Conservation (phyloP, 2,797 vertebrate genomes). For the Chelon auratus region DNA sequence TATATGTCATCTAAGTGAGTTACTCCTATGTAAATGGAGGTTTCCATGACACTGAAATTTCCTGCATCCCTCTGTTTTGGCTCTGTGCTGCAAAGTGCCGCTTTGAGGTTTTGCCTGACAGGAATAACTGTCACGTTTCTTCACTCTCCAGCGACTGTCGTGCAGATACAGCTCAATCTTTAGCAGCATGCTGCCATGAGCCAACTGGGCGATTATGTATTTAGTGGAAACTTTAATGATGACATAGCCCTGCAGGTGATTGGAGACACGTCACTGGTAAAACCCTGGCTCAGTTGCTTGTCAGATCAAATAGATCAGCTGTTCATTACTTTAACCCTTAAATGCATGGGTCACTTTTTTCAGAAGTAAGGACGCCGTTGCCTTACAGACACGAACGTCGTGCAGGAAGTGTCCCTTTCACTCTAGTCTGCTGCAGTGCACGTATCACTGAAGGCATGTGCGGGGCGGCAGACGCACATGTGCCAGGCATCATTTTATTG, state of each 20-base stretch:
- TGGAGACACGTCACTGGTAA: constrained; percentile 42
- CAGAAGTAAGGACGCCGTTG: too few species aligned
- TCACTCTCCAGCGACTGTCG: constrained; percentile 75
- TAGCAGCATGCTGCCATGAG: constrained; percentile 60
- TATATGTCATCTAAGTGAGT: background rate
- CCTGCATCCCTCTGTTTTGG: constrained; percentile 34
- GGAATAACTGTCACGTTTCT: constrained; percentile 85
- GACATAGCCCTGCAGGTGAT: constrained; percentile 46
- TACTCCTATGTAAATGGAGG: too few species aligned
- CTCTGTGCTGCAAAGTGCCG: constrained; percentile 73
- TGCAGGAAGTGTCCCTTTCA: background rate
- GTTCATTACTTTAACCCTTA: constrained; percentile 17
- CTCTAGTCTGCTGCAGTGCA: background rate
- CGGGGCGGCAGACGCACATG: background rate
- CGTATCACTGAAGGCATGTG: background rate
- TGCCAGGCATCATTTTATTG: constrained; percentile 18
- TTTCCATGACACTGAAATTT: background rate
- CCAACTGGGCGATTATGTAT: constrained; percentile 60
- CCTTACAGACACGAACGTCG: too few species aligned
- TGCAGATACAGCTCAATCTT: constrained; percentile 67
- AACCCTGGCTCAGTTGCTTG: constrained; percentile 29
- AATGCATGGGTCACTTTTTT: constrained; percentile 3
- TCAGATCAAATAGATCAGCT: constrained; percentile 48
- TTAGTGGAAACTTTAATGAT: constrained; percentile 60
- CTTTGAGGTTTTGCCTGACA: constrained; percentile 68